These are phyloP conservation scores for Leptoteleia sp. DNA, from an alignment of 1,140 invertebrate genomes.

Conservation along the genomic window DNA sequence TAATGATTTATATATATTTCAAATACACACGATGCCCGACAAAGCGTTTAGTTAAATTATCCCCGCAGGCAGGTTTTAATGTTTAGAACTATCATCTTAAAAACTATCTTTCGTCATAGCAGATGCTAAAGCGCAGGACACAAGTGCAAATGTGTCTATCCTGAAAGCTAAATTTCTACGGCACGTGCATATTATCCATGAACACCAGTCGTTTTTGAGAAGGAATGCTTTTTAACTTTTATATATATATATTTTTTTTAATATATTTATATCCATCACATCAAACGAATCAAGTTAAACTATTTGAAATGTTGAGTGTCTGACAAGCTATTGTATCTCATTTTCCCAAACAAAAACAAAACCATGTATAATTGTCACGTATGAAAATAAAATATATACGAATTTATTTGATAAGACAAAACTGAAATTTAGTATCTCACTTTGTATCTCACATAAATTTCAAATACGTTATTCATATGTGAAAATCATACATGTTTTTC, in stretches of 20 bases:
- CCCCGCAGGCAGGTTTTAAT: slow-evolving; percentile 17
- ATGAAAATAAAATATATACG: no score
- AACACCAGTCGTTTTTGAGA: slow-evolving; percentile 34
- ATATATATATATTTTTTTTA: slow-evolving; percentile 4
- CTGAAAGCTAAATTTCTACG: slow-evolving; percentile 62
- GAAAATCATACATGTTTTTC: no score
- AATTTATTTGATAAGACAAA: no score
- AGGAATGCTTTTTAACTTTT: slow-evolving; percentile 44
- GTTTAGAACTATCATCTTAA: slow-evolving; percentile 46
- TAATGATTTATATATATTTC: slow-evolving; percentile 4
- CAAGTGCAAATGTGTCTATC: slow-evolving; percentile 49
- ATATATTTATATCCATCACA: slow-evolving; percentile 50
- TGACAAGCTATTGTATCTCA: slow-evolving; percentile 13
- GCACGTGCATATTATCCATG: slow-evolving; percentile 53
- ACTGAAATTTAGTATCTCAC: no score
- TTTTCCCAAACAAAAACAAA: no score
- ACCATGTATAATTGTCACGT: no score
- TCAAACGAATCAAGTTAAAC: slow-evolving; percentile 57
- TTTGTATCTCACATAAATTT: no score
- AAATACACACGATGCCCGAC: slow-evolving; percentile 19
- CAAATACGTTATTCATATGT: no score
- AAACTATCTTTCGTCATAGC: slow-evolving; percentile 32
- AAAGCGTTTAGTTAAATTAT: slow-evolving; percentile 34
- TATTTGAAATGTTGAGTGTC: slow-evolving; percentile 53
- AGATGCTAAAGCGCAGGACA: slow-evolving; percentile 47